These are phyloP conservation scores for Myioborus miniatus DNA, from an alignment of 2,797 vertebrate species.

Conservation along the genomic window DNA sequence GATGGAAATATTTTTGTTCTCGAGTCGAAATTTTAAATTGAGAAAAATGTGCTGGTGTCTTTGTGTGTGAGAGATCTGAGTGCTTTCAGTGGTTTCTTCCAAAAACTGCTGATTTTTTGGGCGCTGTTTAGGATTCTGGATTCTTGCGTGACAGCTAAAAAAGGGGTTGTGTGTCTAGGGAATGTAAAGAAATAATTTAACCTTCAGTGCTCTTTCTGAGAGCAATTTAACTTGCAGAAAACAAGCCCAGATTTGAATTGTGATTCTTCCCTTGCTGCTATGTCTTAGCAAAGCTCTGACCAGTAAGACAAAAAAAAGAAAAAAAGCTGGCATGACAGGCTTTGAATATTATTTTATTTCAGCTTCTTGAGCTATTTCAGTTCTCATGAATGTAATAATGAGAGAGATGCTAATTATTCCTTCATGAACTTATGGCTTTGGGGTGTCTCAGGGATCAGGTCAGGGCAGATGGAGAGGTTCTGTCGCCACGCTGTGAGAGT, in stretches of 20 bases:
- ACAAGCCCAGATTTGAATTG: background rate
- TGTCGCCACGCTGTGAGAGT: rapidly evolving
- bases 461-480: background rate
- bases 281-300: background rate
- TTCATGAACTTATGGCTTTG: background rate
- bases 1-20: slow-evolving; percentile 2
- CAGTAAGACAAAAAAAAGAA: background rate
- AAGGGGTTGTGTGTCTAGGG: background rate
- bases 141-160: background rate
- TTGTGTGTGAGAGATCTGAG: background rate
- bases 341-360: background rate
- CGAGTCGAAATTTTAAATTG: background rate
- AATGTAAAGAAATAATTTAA: background rate
- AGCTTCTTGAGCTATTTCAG: background rate
- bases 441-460: background rate
- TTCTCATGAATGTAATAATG: background rate
- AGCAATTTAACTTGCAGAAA: background rate
- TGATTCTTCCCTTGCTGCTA: background rate
- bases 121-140: background rate
- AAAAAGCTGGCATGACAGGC: rapidly evolving
- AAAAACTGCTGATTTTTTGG: background rate
- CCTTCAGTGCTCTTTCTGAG: background rate
- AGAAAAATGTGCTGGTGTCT: background rate
- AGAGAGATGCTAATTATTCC: background rate
- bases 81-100: background rate